Percentiles rank a stretch among this genome's conserved stretches.
Evolutionary conservation across 2,888 invertebrate species (phyloP).

Genomic region (Lithophane semibrunnea): DNA sequence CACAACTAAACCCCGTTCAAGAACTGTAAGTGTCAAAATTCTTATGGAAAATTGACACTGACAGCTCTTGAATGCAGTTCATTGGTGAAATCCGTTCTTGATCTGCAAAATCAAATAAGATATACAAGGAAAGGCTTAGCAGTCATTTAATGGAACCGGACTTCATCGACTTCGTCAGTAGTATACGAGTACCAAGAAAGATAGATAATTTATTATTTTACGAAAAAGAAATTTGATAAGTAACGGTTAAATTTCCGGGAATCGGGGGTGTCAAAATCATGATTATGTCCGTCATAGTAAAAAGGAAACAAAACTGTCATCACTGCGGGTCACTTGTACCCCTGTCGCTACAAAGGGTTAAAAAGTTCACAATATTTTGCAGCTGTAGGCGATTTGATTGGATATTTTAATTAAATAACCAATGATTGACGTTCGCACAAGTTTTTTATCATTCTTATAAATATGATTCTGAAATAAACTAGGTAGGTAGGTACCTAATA

Average conservation of each 20-base stretch:
- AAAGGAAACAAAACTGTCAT: slow-evolving; percentile 5
- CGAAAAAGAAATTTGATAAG: neutral
- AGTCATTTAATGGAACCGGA: too few relatives aligned
- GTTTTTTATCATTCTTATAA: neutral
- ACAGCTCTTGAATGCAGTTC: too few relatives aligned
- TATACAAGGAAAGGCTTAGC: neutral
- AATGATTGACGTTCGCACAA: neutral
- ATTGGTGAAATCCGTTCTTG: too few relatives aligned
- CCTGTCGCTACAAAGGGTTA: slow-evolving; percentile 1
- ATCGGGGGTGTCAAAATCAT: neutral
- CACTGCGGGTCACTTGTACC: slow-evolving; percentile 6
- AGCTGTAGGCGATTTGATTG: slow-evolving; percentile 9
- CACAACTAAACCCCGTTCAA: too few relatives aligned
- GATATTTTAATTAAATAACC: neutral
- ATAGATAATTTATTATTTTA: too few relatives aligned
- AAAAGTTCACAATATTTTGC: slow-evolving; percentile 18
- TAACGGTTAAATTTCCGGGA: too few relatives aligned
- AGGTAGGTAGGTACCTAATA: neutral
- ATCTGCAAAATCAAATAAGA: neutral
- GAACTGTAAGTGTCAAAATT: too few relatives aligned
- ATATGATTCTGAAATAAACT: neutral
- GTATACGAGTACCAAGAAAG: too few relatives aligned
- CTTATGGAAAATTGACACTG: too few relatives aligned
- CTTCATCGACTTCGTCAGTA: too few relatives aligned
- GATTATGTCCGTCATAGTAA: slow-evolving; percentile 6